Evolutionary conservation across 2,797 vertebrate genomes (phyloP), one percentile per base, ranked within the genome.

Genomic region (Eupleurogrammus muticus): DNA sequence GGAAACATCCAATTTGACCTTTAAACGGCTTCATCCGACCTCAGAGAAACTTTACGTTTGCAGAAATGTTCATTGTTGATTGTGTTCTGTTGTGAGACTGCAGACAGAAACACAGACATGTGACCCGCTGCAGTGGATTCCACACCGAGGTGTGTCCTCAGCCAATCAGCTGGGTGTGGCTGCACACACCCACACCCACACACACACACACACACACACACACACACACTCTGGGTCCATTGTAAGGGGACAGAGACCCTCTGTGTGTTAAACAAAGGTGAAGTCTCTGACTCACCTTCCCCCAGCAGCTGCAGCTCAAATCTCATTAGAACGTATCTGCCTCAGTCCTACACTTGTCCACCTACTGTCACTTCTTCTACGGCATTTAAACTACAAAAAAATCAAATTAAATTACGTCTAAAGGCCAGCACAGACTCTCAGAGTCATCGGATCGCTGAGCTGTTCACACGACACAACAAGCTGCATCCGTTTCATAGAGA

Each of bases 131-230:
- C 80, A 84, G 87, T 13, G 74, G 88, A 95, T 94, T 95, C 94
- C 93, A 88, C 77, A 70, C 75, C 6, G 83, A 85, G 94, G 94
- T 91, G 94, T 92, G 93, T 90, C 88, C 76, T 67, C 66, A 2
- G 74, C 86, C 89, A 89, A 93, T 92, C 92, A 90, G 89, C 11
- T 47, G 92, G 94, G 94, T 93, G 94, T 94, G 94, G 92, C 89
- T 72, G 70, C 55, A n/a, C 38, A 71, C 75, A 51, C 73, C 50
- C 35, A 73, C 74, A 70, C 81, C 53, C 83, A 58, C 70, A 32
- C 78, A 53, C 38, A 53, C 62, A 73, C 48, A 28, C 78, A 44
- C 48, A 64, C 34, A 58, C 48, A 48, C 65, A 44, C 73, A 67
- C 65, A 67, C 51, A 70, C 60, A 77, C 54, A 58, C 34, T 67